Conservation (phyloP, 1,140 invertebrate species). For the Zeugodacus cucurbitae region DNA sequence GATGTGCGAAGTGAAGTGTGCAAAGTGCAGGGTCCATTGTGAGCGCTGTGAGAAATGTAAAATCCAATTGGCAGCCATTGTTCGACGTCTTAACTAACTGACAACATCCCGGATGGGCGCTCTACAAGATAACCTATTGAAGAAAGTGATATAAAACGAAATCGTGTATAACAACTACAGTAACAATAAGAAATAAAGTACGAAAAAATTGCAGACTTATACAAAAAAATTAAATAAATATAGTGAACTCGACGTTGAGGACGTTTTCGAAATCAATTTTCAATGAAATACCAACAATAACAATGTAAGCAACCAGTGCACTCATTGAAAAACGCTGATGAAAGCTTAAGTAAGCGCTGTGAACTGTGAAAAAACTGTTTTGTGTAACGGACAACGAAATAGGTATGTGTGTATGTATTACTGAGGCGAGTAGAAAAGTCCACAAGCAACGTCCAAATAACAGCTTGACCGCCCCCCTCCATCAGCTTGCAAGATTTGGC, state of each 20-base stretch:
- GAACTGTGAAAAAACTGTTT: background rate
- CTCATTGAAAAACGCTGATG: constrained; percentile 18
- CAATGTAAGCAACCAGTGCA: background rate
- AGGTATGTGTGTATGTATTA: no score
- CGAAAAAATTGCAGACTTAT: background rate
- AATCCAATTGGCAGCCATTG: no score
- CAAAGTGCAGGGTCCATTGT: no score
- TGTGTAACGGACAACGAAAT: background rate
- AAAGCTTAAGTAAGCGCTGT: background rate
- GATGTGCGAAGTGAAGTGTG: no score
- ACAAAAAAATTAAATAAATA: no score
- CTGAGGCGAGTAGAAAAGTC: background rate
- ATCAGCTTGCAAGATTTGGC: constrained; percentile 1
- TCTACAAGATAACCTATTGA: background rate
- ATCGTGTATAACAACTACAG: background rate
- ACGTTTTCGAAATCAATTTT: constrained; percentile 32
- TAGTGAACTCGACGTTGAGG: background rate
- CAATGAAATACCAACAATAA: background rate
- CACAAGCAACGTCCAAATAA: background rate
- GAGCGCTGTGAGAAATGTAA: no score
- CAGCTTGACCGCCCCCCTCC: background rate
- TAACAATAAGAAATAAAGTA: background rate
- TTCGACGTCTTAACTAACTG: no score
- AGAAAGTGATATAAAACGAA: background rate
- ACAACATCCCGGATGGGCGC: background rate